Evolutionary conservation across 2,797 vertebrate genomes (phyloP).

Genomic region (Chelmon rostratus): DNA sequence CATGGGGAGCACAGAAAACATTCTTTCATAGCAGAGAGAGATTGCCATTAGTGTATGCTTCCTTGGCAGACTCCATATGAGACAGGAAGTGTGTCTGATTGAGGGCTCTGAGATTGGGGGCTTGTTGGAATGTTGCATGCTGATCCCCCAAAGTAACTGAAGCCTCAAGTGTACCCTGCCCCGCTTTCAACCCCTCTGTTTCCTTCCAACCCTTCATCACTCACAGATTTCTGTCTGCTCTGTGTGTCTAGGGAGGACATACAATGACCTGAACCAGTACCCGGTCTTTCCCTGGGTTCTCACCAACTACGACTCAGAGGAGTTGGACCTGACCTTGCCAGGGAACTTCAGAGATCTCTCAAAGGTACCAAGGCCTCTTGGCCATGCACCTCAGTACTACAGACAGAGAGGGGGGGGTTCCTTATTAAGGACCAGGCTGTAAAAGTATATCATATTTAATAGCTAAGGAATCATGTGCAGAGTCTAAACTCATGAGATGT

Average conservation of each 20-base stretch:
- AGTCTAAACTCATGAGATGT: slow-evolving; percentile 36
- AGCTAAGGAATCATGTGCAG: slow-evolving; percentile 43
- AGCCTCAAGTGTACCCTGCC: slow-evolving; percentile 62
- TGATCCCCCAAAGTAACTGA: slow-evolving; percentile 75
- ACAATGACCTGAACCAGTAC: slow-evolving; percentile 98
- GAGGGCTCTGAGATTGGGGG: slow-evolving; percentile 66
- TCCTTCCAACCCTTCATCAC: slow-evolving; percentile 66
- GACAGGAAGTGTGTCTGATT: slow-evolving; percentile 76
- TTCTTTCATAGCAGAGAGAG: slow-evolving; percentile 50
- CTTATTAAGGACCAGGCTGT: slow-evolving; percentile 62
- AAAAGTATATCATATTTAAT: slow-evolving; percentile 62
- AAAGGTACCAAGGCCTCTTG: slow-evolving; percentile 89
- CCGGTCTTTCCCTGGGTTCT: slow-evolving; percentile 98
- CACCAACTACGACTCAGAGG: slow-evolving; percentile 97
- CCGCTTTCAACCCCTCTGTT: slow-evolving; percentile 60
- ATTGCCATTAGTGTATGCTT: slow-evolving; percentile 47
- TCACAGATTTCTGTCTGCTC: slow-evolving; percentile 69
- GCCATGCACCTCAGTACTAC: slow-evolving; percentile 29
- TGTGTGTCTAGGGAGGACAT: slow-evolving; percentile 91
- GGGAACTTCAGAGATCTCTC: slow-evolving; percentile 99
- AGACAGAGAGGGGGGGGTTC: slow-evolving; percentile 29
- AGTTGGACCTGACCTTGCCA: slow-evolving; percentile 96
- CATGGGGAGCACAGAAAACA: slow-evolving; percentile 48
- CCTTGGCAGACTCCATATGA: slow-evolving; percentile 39
- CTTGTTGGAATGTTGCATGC: slow-evolving; percentile 78